phyloP scores from a whole-genome alignment of 2,113 vertebrate genomes.

The Cavia aperea region DNA sequence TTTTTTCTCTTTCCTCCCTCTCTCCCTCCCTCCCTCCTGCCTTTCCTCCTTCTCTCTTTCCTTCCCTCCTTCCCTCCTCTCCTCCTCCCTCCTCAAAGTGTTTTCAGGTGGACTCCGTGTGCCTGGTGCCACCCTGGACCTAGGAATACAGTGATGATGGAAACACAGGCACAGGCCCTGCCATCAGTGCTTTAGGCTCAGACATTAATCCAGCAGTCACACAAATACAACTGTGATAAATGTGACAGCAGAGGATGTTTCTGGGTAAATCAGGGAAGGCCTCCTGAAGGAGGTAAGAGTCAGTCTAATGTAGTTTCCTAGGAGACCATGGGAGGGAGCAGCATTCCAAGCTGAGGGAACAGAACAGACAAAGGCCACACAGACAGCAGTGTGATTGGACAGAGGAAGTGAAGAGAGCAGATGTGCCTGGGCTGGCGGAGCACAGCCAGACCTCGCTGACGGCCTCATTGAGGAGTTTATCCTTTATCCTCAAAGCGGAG shows the following conservation, averaged over 20 bases:
- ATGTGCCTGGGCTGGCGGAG: not conserved
- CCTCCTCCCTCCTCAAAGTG: not conserved
- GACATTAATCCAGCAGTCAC: not conserved
- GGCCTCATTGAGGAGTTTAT: not conserved
- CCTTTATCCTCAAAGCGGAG: not conserved
- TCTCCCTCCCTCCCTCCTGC: no score
- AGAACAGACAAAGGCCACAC: not conserved
- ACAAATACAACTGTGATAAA: not conserved
- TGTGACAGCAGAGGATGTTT: not conserved
- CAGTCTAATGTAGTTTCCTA: not conserved
- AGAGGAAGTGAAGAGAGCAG: not conserved
- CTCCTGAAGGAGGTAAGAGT: not conserved
- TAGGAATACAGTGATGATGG: not conserved
- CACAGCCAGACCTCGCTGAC: not conserved
- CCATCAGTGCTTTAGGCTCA: not conserved
- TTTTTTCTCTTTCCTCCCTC: not conserved
- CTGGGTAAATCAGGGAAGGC: not conserved
- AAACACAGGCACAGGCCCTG: not conserved
- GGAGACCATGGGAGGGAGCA: not conserved
- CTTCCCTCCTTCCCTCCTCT: not conserved
- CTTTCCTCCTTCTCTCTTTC: accelerated
- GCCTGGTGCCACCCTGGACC: not conserved
- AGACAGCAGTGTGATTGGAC: not conserved
- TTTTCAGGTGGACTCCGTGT: not conserved
- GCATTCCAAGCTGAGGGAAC: not conserved